A percentile compares a stretch with the other conserved stretches of the same genome.
These are phyloP conservation scores for Pithys albifrons DNA, from an alignment of 2,113 vertebrate genomes.

Conservation along the genomic window DNA sequence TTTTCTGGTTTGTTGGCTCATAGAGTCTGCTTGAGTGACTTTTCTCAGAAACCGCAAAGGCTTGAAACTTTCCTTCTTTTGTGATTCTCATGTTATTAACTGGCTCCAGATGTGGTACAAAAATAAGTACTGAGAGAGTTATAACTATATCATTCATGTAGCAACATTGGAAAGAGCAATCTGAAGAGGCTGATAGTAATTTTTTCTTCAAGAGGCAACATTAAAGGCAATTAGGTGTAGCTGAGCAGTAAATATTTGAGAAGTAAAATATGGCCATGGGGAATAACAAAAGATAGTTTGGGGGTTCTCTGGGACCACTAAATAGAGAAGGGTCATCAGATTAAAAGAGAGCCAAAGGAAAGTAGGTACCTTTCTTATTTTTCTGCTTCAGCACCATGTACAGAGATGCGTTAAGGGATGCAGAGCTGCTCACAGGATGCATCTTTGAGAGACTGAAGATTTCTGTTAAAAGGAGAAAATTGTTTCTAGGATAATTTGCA, in stretches of 20 bases:
- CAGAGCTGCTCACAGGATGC: neutral
- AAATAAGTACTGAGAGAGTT: neutral
- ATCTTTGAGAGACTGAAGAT: neutral
- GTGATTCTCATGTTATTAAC: neutral
- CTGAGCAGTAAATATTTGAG: neutral
- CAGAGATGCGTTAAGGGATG: neutral
- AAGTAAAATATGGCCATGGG: neutral
- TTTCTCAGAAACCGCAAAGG: neutral
- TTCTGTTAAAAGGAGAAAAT: neutral
- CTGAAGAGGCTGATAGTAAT: neutral
- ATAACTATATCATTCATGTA: neutral
- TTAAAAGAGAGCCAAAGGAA: neutral
- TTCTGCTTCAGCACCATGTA: neutral
- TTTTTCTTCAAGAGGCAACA: neutral
- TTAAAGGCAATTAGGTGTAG: neutral
- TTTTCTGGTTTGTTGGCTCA: conserved; percentile 28
- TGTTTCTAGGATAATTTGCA: neutral
- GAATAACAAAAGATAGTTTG: neutral
- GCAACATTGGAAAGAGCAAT: neutral
- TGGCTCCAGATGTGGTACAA: conserved; percentile 26
- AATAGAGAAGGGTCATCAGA: neutral
- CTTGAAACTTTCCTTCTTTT: neutral
- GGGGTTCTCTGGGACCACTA: neutral
- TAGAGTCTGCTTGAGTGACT: neutral
- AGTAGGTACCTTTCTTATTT: neutral